Base-by-base conservation (phyloP, 2,797 vertebrate genomes). In the Characodon lateralis region DNA sequence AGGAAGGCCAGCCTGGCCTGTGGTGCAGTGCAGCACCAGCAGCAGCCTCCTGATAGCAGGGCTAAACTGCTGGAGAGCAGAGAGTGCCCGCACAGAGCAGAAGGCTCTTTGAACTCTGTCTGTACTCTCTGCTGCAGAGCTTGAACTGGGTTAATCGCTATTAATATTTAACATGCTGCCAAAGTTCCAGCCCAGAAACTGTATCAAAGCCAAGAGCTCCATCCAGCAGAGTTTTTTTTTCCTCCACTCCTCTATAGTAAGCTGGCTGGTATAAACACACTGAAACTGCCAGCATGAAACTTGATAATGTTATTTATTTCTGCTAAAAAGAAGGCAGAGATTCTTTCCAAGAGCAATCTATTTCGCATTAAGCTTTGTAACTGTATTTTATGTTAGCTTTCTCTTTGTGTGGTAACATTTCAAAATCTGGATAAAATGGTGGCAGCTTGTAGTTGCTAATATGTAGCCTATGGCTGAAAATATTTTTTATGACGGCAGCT, bases 91-190 rank as follows among this genome's bases (percentile, higher is more conserved):
- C 93, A 89, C 92, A 90, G 90, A 94, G 94, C 94, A 95, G 90
- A 93, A 88, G 94, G 92, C 94, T 94, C 95, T 95, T 95, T 96
- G 95, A 95, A 96, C 95, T 96, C 91, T 93, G 92, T 93, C 93
- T 95, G 94, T 95, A 92, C 92, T 90, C 91, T 88, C 90, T 87
- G 92, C 95, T 92, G 94, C 94, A 94, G 94, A 95, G 94, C 93
- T 95, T 95, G 94, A 95, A 96, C 95, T 95, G 94, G 94, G 95
- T 96, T 96, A 96, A 96, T 95, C 94, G 90, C 94, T 95, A 95
- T 95, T 95, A 96, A 96, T 96, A 96, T 96, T 96, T 96, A 96
- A 96, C 94, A 93, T 78, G 91, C 90, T 91, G 91, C 94, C 93
- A 94, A 93, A 95, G 91, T 95, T 95, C 93, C 92, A 94, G 93